A percentile compares a stretch with the other conserved stretches of the same genome.
These are phyloP conservation scores for Steatornis caripensis DNA, from an alignment of 2,113 vertebrate species.

Conservation along the genomic window DNA sequence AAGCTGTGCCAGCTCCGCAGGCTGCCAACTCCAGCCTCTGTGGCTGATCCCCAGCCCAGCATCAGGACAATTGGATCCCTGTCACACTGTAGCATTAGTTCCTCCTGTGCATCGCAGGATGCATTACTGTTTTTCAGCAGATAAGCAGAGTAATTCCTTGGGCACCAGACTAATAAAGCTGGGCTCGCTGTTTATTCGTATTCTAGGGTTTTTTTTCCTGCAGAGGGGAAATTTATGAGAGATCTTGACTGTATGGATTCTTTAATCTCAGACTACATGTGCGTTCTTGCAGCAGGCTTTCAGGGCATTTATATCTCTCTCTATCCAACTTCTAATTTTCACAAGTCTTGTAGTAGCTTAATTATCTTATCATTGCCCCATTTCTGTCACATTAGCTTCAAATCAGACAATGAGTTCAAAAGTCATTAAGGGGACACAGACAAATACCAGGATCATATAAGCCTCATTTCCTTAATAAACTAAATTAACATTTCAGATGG, in stretches of 20 bases:
- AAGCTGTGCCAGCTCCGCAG: neutral
- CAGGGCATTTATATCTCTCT: neutral
- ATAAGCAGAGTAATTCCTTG: neutral
- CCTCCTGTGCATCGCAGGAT: neutral
- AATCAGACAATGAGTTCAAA: neutral
- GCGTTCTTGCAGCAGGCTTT: neutral
- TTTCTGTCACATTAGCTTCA: neutral
- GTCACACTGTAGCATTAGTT: neutral
- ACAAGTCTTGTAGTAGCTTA: neutral
- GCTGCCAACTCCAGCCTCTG: neutral
- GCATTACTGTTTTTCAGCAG: neutral
- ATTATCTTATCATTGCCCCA: neutral
- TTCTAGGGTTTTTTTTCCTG: neutral
- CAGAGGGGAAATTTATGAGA: neutral
- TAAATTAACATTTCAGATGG: slow-evolving; percentile 33
- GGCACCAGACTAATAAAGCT: neutral
- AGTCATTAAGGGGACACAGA: neutral
- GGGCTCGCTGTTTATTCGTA: neutral
- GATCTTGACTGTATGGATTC: neutral
- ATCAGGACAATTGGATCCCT: neutral
- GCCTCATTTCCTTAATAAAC: slow-evolving; percentile 27
- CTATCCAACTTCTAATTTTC: neutral
- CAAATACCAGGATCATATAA: slow-evolving; percentile 19
- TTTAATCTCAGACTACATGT: neutral
- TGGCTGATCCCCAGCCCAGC: neutral